A percentile compares a stretch with the other conserved stretches of the same genome.
Evolutionary conservation across 2,888 invertebrate genomes (phyloP).

Genomic region (Lasioglossum vierecki): DNA sequence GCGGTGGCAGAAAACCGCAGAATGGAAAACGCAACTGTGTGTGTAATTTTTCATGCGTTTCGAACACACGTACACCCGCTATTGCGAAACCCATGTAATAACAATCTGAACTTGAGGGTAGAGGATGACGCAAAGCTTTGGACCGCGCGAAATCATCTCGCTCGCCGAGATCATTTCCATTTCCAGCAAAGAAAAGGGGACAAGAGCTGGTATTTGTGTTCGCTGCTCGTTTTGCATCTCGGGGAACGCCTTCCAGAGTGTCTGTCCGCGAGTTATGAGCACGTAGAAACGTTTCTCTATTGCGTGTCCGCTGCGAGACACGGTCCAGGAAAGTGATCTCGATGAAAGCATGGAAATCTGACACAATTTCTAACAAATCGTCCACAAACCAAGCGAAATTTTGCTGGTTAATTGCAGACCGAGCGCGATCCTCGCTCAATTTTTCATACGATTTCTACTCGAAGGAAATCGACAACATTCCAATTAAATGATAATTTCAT

Average conservation of each 20-base stretch:
- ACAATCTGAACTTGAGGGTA: slow-evolving; percentile 16
- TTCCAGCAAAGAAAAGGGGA: slow-evolving; percentile 24
- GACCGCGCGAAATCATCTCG: neutral
- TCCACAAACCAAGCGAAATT: neutral
- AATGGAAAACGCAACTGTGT: neutral
- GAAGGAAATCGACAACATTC: neutral
- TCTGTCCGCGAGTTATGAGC: neutral
- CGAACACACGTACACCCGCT: neutral
- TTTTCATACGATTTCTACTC: neutral
- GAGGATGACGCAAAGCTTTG: neutral
- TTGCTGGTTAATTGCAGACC: neutral
- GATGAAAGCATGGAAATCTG: slow-evolving; percentile 17
- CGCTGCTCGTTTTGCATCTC: slow-evolving; percentile 9
- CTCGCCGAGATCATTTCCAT: slow-evolving; percentile 22
- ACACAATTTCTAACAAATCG: neutral
- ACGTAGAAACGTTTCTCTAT: neutral
- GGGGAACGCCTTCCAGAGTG: slow-evolving; percentile 12
- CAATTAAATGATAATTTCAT: neutral
- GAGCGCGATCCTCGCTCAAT: neutral
- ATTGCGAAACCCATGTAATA: neutral
- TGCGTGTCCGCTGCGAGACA: slow-evolving; percentile 23
- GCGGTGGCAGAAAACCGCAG: neutral
- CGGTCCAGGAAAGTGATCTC: slow-evolving; percentile 47
- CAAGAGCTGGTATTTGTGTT: neutral
- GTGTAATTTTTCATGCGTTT: neutral